Base-by-base conservation (phyloP, 2,888 invertebrate species). In the Thecocarcelia acutangulata region DNA sequence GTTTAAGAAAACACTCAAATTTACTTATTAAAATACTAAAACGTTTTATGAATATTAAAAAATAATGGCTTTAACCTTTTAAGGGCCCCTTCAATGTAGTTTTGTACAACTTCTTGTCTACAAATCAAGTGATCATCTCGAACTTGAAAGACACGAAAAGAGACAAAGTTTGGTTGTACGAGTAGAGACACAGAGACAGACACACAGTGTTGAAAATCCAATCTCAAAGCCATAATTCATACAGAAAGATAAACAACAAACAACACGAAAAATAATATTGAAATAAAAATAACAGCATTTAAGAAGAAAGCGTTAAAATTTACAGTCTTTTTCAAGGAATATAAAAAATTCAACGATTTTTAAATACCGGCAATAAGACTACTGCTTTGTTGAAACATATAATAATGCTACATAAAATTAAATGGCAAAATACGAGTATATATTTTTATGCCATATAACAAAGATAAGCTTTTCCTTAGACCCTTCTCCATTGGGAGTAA, bases 171-270 rank as follows among this genome's bases (percentile, higher is more conserved):
- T 28, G 3, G 28, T 28, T 28, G 17, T n/a, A n/a, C n/a, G n/a
- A n/a, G 15, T 12, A 73, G 40, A 21, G 68, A 79, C 46, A 24
- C 15, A n/a, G n/a, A n/a, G n/a, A 44, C 61, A 24, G 17, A 64
- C 24, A 74, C 33, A 88, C 86, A 85, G 88, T 87, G 88, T 88
- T 88, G 88, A 89, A 89, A 89, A 89, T 88, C 86, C 89, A 88
- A 88, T 88, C 89, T 89, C 85, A 87, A 88, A 89, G 88, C 85
- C 88, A 89, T 88, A 88, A 88, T 86, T 88, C 89, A 88, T 89
- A 54, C 28, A 33, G 59, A 72, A 80, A 78, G 83, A 83, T 84
- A 80, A 80, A 76, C 52, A 75, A 63, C 58, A 52, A 52, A 59
- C 64, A 13, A 59, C 48, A 66, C 37, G 58, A 28, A n/a, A 6